A percentile compares a stretch with the other conserved stretches of the same genome.
These are phyloP conservation scores for Dryoscopus gambensis DNA, from an alignment of 2,113 vertebrate genomes.

Conservation along the genomic window DNA sequence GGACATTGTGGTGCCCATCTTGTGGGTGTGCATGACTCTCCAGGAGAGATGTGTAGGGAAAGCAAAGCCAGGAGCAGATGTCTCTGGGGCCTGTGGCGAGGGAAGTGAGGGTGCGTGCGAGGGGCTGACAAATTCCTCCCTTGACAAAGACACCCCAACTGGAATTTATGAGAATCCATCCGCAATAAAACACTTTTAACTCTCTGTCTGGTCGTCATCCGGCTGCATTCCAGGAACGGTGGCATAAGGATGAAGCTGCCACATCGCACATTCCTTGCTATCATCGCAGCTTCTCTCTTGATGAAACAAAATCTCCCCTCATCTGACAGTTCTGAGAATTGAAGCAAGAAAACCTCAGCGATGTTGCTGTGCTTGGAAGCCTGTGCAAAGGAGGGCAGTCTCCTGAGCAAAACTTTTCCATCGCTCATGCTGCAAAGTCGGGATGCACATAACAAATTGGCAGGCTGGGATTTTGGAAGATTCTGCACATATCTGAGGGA, in stretches of 20 bases:
- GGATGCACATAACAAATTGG: not conserved
- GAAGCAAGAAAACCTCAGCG: not conserved
- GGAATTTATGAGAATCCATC: constrained; percentile 9
- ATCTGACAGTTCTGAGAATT: not conserved
- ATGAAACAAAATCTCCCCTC: constrained; percentile 13
- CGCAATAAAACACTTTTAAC: not conserved
- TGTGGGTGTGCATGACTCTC: not conserved
- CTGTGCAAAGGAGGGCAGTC: not conserved
- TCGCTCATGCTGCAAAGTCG: not conserved
- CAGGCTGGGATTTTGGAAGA: not conserved
- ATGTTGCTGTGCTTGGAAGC: not conserved
- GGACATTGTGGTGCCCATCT: not conserved
- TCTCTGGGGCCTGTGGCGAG: constrained; percentile 16
- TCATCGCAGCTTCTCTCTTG: not conserved
- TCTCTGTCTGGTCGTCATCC: not conserved
- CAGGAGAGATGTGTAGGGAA: not conserved
- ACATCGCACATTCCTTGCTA: constrained; percentile 16
- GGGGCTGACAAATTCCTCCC: not conserved
- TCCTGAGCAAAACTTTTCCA: constrained; percentile 6
- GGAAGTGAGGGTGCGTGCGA: not conserved
- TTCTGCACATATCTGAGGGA: constrained; percentile 11
- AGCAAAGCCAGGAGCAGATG: constrained; percentile 16
- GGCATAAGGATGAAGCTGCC: not conserved
- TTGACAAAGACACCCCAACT: not conserved
- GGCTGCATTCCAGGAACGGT: not conserved